Percentiles rank a stretch among this genome's conserved stretches.
Evolutionary conservation across 1,140 invertebrate species (phyloP).

Genomic region (Cydia splendana): DNA sequence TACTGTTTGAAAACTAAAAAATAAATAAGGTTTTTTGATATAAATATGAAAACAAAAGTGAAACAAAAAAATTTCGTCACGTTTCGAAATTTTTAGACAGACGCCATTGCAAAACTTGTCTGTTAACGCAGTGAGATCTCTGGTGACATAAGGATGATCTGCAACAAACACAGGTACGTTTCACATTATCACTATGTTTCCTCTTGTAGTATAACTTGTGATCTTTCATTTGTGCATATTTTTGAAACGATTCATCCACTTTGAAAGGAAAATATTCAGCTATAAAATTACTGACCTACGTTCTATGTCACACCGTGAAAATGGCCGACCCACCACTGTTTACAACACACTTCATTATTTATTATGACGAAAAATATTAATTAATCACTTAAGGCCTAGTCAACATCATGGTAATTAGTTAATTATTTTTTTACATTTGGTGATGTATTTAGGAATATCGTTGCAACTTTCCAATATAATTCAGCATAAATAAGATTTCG

Average conservation of each 20-base stretch:
- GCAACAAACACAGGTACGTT: slow-evolving; percentile 75
- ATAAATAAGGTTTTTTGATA: slow-evolving; percentile 47
- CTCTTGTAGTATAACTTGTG: slow-evolving; percentile 52
- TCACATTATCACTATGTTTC: slow-evolving; percentile 67
- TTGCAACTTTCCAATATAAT: slow-evolving; percentile 5
- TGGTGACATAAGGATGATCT: slow-evolving; percentile 76
- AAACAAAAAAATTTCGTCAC: slow-evolving; percentile 53
- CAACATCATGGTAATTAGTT: slow-evolving; percentile 51
- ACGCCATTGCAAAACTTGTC: slow-evolving; percentile 78
- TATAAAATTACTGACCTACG: slow-evolving; percentile 75
- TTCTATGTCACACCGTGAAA: slow-evolving; percentile 76
- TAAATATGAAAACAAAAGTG: slow-evolving; percentile 42
- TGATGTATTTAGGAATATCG: slow-evolving; percentile 35
- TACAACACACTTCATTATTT: slow-evolving; percentile 71
- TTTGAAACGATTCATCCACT: slow-evolving; percentile 58
- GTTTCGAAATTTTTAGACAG: slow-evolving; percentile 65
- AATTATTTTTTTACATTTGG: slow-evolving; percentile 50
- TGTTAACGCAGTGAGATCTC: slow-evolving; percentile 73
- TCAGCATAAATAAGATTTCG: slow-evolving; percentile 37
- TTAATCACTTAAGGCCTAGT: slow-evolving; percentile 43
- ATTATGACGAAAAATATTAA: slow-evolving; percentile 41
- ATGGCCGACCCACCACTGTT: slow-evolving; percentile 79
- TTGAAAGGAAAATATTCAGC: slow-evolving; percentile 54
- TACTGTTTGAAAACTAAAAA: slow-evolving; percentile 60
- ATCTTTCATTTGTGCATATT: slow-evolving; percentile 69